Evolutionary conservation across 2,113 vertebrate genomes (phyloP), one percentile per base, ranked within the genome.

Genomic region (Heterocephalus glaber): DNA sequence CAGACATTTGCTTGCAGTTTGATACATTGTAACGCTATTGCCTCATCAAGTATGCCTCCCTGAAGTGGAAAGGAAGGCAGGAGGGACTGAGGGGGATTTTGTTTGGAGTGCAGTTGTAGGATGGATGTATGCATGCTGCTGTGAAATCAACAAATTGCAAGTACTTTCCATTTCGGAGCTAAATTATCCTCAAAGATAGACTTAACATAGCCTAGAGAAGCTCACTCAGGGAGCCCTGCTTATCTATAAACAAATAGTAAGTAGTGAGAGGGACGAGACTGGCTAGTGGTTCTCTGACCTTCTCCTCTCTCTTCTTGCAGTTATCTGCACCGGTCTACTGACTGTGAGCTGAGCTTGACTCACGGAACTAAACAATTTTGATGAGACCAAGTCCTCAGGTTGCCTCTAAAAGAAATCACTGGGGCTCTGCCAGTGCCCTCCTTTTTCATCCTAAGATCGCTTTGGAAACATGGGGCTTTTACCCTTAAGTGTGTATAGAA

Each of bases 1-100:
- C 95, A 90, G 94, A 94, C 89, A 94, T 93, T 87, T 93, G 89
- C 92, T 92, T 28, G 89, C 85, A 95, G 83, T 70, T 70, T 92
- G 95, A 96, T 77, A 81, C 92, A 94, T 83, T 58, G 52, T 84
- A 80, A 95, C 96, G 92, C 84, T 77, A 79, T 24, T 94, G 83
- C 87, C 84, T 96, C 93, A 93, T 92, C 92, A 86, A 86, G 41
- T 54, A 87, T 76, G 92, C 83, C 74, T 95, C 89, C 38, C 12
- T 1, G 17, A 26, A 17, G 80, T 58, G 30, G 41, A 17, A 44
- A n/a, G 52, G 49, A 44, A 56, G 13, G 13, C 30, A 41, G 70
- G 60, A 4, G 88, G 33, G 19, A 52, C 10, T 3, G 2, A n/a
- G 63, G 35, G 56, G 68, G 70, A 38, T 38, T 86, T 60, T 70